Evolutionary conservation across 2,113 vertebrate genomes (phyloP), one percentile per base, ranked within the genome.

Genomic region (Abramis brama): DNA sequence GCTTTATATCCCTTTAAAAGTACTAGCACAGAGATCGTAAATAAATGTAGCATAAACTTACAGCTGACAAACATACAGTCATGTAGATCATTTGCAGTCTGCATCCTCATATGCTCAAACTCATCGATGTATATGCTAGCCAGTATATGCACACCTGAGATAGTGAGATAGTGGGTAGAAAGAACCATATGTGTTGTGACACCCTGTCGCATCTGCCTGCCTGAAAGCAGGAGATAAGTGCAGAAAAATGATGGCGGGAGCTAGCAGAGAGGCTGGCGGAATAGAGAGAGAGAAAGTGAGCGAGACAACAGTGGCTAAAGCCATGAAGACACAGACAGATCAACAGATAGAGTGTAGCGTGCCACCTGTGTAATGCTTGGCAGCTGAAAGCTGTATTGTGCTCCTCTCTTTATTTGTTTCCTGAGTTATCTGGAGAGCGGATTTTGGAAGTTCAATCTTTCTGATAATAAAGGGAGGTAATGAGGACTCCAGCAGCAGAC

Each of bases 1-100:
- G 10, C n/a, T 25, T 47, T 25, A 25, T 43, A 1, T 50, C 12
- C 23, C 39, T 45, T 47, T 74, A 33, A 33, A 68, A 13, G 25
- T 30, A 15, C 30, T 66, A 73, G 25, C 84, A 50, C 2, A 19
- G 21, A 43, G 0, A 30, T 17, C 6, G 10, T 33, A 17, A n/a
- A 66, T 30, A 68, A 43, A 74, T n/a, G 79, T 43, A 60, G 33
- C 23, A 79, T 77, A 86, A 82, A 86, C 85, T 78, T 81, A 83
- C 9, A 30, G 73, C 60, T 93, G 91, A 93, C 88, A 86, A 88
- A 93, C 76, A 81, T 71, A 33, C 33, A 89, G 86, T 85, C 52
- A 70, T 84, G 79, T 71, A 85, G 80, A 92, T 91, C 85, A 87
- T 86, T 87, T 90, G 82, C 89, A 90, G 92, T 93, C 82, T 86